These are phyloP conservation scores for Gonioctena quinquepunctata DNA, from an alignment of 1,140 invertebrate genomes.

Conservation along the genomic window DNA sequence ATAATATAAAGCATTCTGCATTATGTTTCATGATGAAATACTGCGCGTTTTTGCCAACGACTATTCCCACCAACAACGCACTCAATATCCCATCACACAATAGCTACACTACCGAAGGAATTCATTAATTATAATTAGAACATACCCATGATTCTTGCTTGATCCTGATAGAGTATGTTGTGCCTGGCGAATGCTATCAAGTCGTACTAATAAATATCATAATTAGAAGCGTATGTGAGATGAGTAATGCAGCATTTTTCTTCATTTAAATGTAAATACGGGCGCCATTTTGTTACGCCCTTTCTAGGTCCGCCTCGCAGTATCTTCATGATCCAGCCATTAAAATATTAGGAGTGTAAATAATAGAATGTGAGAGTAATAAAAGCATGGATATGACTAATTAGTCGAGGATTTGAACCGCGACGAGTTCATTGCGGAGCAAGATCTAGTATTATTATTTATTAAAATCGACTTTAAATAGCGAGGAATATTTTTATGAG, in stretches of 20 bases:
- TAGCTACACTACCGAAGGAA: background rate
- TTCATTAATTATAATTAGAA: conserved; percentile 7
- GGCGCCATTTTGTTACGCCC: conserved; percentile 41
- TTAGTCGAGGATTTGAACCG: background rate
- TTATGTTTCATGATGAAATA: too few species aligned
- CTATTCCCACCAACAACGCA: background rate
- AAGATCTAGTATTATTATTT: too few species aligned
- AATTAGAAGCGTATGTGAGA: conserved; percentile 11
- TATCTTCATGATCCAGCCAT: conserved; percentile 24
- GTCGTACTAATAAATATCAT: conserved; percentile 18
- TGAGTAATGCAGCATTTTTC: conserved; percentile 24
- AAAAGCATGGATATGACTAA: background rate
- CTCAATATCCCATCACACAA: background rate
- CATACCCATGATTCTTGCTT: background rate
- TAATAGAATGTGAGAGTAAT: background rate
- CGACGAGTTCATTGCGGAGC: background rate
- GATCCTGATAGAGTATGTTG: conserved; percentile 1
- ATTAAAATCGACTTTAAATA: too few species aligned
- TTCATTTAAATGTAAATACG: conserved; percentile 43
- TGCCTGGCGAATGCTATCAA: background rate
- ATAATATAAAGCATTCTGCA: too few species aligned
- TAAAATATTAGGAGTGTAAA: background rate
- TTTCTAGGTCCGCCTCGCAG: conserved; percentile 33
- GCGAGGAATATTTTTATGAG: too few species aligned
- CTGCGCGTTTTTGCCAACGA: too few species aligned